Base-by-base conservation (phyloP, 2,113 vertebrate species). In the Vanacampus margaritifer region DNA sequence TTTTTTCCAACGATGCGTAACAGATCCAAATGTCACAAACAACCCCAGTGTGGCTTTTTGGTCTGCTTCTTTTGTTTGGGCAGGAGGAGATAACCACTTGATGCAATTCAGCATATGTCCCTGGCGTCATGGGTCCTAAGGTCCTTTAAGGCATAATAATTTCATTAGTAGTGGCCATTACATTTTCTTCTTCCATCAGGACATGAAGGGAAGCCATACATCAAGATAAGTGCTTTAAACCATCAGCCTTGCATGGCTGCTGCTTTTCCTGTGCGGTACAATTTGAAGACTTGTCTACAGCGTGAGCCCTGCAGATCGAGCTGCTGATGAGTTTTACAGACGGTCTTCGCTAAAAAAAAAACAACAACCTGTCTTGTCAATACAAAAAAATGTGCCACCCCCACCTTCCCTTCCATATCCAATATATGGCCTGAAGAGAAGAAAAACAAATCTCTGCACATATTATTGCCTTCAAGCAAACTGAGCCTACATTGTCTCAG, bases 151-250 rank as follows among this genome's bases (percentile, higher is more conserved):
- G 74, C 71, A 78, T 69, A 75, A 86, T 85, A 82, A 88, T 86
- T 85, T 87, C 78, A 88, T 89, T 89, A 87, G 75, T 28, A 41
- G 67, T 61, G 76, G 75, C 78, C 71, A 81, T 85, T 84, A 79
- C 64, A 83, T 87, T 84, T 80, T 78, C 76, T 54, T 75, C 59
- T 67, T 65, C 84, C 76, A 84, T 75, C 65, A 78, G 65, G 78
- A 72, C 83, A 85, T 72, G 65, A 76, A 53, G 54, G 75, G 69
- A 72, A 71, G 81, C 59, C 72, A 86, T 86, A 76, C 72, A 88
- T 89, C 82, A 87, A 79, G 73, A 56, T 80, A 85, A 89, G 78
- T 86, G 85, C 86, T 86, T 88, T 81, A 78, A 88, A 72, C 83
- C 79, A 71, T 84, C 64, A 76, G 56, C 73, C 79, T 39, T 60